phyloP scores from a whole-genome alignment of 2,888 invertebrate genomes.

The Sicus ferrugineus region DNA sequence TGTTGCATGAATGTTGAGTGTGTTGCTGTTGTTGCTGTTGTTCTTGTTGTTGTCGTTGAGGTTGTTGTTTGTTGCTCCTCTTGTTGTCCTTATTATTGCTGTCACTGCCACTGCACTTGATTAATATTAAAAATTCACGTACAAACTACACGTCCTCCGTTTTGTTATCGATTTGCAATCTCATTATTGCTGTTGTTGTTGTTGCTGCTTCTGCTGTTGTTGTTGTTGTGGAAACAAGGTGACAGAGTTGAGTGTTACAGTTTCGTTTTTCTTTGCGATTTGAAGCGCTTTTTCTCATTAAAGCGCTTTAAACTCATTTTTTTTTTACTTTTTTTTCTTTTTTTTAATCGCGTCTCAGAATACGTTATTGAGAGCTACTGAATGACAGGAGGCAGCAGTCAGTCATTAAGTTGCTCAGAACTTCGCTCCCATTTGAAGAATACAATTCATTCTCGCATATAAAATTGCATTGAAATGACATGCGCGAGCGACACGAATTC shows the following conservation, averaged over 20 bases:
- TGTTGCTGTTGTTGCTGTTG: constrained; percentile 1
- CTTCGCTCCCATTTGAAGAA: too few relatives aligned
- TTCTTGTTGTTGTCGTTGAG: constrained; percentile 11
- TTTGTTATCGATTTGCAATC: neutral
- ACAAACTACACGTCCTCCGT: neutral
- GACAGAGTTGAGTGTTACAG: neutral
- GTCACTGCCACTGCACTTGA: neutral
- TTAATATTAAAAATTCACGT: neutral
- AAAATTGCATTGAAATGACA: too few relatives aligned
- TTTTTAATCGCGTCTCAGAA: too few relatives aligned
- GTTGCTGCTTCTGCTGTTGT: neutral
- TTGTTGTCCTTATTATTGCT: neutral
- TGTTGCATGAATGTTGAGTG: neutral
- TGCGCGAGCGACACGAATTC: too few relatives aligned
- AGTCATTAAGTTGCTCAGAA: too few relatives aligned
- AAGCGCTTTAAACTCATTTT: too few relatives aligned
- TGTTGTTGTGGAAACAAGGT: neutral
- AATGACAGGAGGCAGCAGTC: too few relatives aligned
- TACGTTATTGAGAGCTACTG: too few relatives aligned
- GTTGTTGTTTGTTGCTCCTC: constrained; percentile 1
- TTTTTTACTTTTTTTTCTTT: too few relatives aligned
- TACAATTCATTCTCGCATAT: too few relatives aligned
- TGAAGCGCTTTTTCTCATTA: too few relatives aligned
- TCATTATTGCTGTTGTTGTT: neutral
- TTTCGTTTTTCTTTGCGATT: neutral